Percentiles rank a stretch among this genome's conserved stretches.
Evolutionary conservation across 2,113 vertebrate species (phyloP).

Genomic region (Chrysochloris asiatica): DNA sequence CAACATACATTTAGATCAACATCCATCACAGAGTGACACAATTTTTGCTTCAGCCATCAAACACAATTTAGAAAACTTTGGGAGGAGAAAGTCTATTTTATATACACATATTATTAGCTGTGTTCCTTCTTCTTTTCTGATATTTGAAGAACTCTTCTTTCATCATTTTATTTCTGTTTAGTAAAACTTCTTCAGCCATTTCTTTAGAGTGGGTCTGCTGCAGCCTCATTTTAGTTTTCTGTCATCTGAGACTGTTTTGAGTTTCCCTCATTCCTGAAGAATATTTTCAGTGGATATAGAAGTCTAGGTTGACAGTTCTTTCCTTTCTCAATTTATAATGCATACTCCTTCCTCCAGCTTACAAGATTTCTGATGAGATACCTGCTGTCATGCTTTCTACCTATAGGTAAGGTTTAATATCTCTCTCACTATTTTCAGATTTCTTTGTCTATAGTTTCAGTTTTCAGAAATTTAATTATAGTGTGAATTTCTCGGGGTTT

Average conservation of each 20-base stretch:
- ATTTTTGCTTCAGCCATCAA: not conserved
- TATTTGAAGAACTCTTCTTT: not conserved
- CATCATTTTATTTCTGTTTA: not conserved
- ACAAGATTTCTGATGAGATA: not conserved
- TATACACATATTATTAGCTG: not conserved
- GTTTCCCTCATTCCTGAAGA: not conserved
- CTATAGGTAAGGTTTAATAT: no score
- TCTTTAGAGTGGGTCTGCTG: not conserved
- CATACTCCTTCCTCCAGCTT: not conserved
- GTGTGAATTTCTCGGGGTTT: not conserved
- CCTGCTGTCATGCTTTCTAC: not conserved
- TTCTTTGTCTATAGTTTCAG: not conserved
- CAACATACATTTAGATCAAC: not conserved
- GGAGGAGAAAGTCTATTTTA: not conserved
- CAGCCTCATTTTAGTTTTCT: not conserved
- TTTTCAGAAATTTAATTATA: not conserved
- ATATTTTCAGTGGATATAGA: not conserved
- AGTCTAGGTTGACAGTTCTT: not conserved
- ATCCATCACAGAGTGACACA: not conserved
- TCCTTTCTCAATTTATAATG: not conserved
- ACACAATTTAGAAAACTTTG: not conserved
- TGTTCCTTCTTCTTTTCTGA: not conserved
- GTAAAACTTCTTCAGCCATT: not conserved
- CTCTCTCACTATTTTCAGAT: not conserved
- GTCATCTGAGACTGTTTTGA: not conserved